Evolutionary conservation across 37 sponge, comb jelly and placozoan species (phyloP).

Genomic region (Ianthella basta): DNA sequence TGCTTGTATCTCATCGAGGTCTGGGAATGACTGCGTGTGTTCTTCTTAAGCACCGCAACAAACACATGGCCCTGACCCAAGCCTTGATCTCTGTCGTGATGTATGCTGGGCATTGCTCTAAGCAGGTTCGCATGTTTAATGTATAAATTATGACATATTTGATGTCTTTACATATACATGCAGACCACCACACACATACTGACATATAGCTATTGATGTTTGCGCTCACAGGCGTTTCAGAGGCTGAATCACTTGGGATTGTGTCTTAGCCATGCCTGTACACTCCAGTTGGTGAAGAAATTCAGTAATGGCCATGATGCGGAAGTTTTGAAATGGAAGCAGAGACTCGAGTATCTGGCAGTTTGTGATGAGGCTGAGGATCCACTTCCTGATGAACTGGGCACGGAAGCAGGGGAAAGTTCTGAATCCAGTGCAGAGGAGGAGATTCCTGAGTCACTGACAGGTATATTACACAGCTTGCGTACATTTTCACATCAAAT

Average conservation of each 20-base stretch:
- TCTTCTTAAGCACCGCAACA: constrained; percentile 24
- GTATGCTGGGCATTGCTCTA: constrained; percentile 45
- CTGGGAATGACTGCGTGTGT: constrained; percentile 26
- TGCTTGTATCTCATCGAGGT: background rate
- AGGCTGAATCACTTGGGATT: constrained; percentile 13
- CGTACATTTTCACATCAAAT: no score
- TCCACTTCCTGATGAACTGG: no score
- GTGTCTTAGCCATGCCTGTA: background rate
- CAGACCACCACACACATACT: no score
- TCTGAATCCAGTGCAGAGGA: no score
- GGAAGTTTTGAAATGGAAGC: no score
- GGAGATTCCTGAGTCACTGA: no score
- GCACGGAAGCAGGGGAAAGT: no score
- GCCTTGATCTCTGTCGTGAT: constrained; percentile 14
- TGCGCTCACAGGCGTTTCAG: constrained; percentile 18
- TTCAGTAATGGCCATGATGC: background rate
- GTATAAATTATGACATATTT: background rate
- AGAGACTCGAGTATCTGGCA: no score
- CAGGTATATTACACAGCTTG: no score
- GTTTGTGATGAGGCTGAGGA: no score
- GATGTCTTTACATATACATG: background rate
- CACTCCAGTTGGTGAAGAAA: background rate
- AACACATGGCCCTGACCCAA: constrained; percentile 20
- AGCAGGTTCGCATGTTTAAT: constrained; percentile 12
- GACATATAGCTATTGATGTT: no score